Conservation (phyloP, 2,113 vertebrate genomes). For the Gnathonemus echidnorhynchus region DNA sequence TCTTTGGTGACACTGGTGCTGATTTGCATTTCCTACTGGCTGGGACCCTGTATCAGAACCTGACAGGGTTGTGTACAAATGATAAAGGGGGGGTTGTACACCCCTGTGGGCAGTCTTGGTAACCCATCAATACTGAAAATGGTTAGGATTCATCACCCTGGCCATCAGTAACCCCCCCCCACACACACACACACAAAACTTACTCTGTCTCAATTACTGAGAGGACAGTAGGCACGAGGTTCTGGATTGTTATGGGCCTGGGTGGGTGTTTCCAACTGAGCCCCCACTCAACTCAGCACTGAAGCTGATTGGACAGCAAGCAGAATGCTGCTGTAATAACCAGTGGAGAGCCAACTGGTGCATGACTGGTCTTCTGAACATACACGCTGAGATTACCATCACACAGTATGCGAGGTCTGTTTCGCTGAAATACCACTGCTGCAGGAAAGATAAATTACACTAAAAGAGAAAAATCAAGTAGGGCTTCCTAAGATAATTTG, state of each 20-base stretch:
- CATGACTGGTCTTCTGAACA: neutral
- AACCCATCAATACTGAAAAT: slow-evolving; percentile 11
- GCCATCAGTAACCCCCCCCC: neutral
- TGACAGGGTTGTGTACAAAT: slow-evolving; percentile 2
- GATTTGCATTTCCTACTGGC: neutral
- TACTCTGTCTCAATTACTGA: neutral
- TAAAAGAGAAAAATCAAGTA: neutral
- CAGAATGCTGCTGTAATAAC: neutral
- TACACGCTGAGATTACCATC: neutral
- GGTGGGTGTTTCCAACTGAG: neutral
- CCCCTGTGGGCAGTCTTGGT: neutral
- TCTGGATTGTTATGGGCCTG: neutral
- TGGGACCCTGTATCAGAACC: neutral
- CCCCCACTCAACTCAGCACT: neutral
- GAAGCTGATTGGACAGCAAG: neutral
- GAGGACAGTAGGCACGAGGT: neutral
- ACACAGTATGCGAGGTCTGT: neutral
- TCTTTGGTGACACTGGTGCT: neutral
- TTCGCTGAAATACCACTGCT: neutral
- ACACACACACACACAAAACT: neutral
- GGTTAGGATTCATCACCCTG: neutral
- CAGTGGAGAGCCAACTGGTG: neutral
- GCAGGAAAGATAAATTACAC: neutral
- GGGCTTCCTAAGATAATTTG: neutral
- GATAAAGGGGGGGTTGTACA: neutral